Evolutionary conservation across 2,113 vertebrate genomes (phyloP).

Genomic region (Neolamprologus modestus): DNA sequence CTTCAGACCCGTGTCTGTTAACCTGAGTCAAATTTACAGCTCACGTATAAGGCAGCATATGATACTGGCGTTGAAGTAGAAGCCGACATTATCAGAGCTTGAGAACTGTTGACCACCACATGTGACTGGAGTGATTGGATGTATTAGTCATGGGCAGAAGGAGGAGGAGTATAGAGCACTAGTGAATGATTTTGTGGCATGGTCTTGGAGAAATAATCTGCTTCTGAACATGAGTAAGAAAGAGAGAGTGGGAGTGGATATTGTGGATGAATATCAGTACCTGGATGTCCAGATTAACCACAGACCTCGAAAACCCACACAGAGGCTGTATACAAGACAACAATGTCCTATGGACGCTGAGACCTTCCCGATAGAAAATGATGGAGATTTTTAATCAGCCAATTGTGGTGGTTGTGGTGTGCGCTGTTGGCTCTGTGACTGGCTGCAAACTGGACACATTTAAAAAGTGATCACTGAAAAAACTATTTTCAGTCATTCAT

Average conservation of each 20-base stretch:
- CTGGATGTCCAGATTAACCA: neutral
- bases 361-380: neutral
- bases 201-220: neutral
- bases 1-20: neutral
- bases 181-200: neutral
- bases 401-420: neutral
- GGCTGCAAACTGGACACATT: neutral
- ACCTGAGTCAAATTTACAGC: neutral
- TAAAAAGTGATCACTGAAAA: neutral
- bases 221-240: neutral
- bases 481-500: neutral
- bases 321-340: neutral
- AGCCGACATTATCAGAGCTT: neutral
- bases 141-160: neutral
- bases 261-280: neutral
- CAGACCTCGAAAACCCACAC: neutral
- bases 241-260: neutral
- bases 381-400: neutral
- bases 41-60: neutral
- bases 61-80: neutral
- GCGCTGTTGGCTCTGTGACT: neutral
- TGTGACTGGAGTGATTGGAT: neutral
- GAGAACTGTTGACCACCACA: neutral
- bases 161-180: neutral
- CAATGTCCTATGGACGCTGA: neutral